phyloP scores from a whole-genome alignment of 2,888 invertebrate species.

The Thymelicus sylvestris region DNA sequence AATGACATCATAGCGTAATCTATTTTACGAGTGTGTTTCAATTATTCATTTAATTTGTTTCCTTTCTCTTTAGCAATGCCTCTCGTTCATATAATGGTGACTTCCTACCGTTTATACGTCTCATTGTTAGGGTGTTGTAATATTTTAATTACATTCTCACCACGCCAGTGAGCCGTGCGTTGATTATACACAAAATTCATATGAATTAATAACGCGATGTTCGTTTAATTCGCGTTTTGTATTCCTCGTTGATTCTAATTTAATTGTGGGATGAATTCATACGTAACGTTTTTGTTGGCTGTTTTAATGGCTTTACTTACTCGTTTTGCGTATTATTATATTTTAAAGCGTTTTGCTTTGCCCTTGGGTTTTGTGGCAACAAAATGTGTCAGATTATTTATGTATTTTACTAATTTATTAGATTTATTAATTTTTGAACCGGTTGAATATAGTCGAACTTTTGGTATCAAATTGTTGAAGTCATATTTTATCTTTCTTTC shows the following conservation, averaged over 20 bases:
- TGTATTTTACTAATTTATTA: no score
- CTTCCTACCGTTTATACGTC: not conserved
- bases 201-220: constrained; percentile 24
- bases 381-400: no score
- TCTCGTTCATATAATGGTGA: not conserved
- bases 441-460: no score
- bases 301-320: not conserved
- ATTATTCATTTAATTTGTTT: not conserved
- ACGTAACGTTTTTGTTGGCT: constrained; percentile 3
- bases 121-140: not conserved
- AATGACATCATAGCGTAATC: no score
- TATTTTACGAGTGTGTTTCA: no score
- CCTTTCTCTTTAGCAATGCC: not conserved
- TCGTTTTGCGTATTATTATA: not conserved
- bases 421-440: no score
- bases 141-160: constrained; percentile 19
- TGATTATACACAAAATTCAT: constrained; percentile 19
- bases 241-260: constrained; percentile 27
- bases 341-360: not conserved
- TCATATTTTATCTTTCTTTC: no score
- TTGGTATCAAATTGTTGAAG: no score
- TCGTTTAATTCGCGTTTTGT: constrained; percentile 23
- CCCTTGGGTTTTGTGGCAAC: no score
- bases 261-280: constrained; percentile 19
- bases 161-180: constrained; percentile 4